A percentile compares a stretch with the other conserved stretches of the same genome.
Conservation (phyloP, 2,797 vertebrate species). For the Pelobates cultripes region DNA sequence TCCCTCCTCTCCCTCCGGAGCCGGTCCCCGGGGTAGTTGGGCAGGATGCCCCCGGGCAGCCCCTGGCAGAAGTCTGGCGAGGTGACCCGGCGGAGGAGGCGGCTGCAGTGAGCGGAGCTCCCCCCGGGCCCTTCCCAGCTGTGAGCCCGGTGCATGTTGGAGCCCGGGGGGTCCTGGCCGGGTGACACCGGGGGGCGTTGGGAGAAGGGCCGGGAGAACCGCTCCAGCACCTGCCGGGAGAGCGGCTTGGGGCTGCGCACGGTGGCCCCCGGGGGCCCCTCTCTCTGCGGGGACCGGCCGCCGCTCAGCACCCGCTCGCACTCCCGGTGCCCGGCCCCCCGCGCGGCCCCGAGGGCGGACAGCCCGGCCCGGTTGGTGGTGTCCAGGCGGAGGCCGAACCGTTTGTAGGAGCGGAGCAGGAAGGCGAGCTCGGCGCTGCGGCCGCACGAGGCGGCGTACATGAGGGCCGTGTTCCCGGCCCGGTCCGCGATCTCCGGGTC, state of each 20-base stretch:
- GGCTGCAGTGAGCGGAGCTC: constrained; percentile 57
- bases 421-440: constrained; percentile 85
- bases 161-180: constrained; percentile 20
- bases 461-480: constrained; percentile 86
- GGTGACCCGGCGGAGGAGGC: constrained; percentile 77
- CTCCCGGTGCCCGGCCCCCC: constrained; percentile 80
- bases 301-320: constrained; percentile 80
- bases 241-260: constrained; percentile 63
- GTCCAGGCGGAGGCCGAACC: constrained; percentile 83
- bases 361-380: constrained; percentile 82
- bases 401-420: constrained; percentile 86
- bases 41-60: constrained; percentile 72
- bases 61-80: constrained; percentile 77
- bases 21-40: constrained; percentile 22
- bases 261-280: constrained; percentile 57
- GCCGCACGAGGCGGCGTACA: constrained; percentile 86
- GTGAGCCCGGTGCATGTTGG: constrained; percentile 1
- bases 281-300: constrained; percentile 45
- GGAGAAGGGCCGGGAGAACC: constrained; percentile 59
- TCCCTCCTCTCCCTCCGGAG: constrained; percentile 59
- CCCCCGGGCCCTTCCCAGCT: constrained; percentile 43
- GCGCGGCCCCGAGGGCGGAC: constrained; percentile 82
- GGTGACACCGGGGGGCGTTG: constrained; percentile 3
- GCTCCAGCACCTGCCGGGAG: constrained; percentile 63
- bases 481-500: constrained; percentile 83